Base-by-base conservation (phyloP, 2,113 vertebrate species). In the Etheostoma spectabile region DNA sequence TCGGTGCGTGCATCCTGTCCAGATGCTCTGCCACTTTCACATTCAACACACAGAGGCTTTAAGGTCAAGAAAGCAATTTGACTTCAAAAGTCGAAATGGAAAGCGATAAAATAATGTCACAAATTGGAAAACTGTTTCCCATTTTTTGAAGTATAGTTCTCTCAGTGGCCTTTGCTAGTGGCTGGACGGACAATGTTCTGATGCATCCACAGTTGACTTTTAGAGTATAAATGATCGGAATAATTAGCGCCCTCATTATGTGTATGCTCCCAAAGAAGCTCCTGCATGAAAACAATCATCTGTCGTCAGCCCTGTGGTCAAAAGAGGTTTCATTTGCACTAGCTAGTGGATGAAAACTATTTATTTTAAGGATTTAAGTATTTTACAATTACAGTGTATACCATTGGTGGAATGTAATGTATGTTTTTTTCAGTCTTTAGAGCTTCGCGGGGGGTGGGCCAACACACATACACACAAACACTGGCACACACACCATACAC, bases 61-160 rank as follows among this genome's bases (percentile, higher is more conserved):
- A n/a, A 71, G 67, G 35, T 79, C 59, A 56, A 30, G 13, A 71
- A 79, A 79, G 19, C 67, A 71, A 79, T 71, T 71, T 53, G 22
- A 46, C 66, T 51, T 55, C 12, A 70, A 42, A 27, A 30, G 22
- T 53, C 33, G 59, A 5, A 24, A 55, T 18, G 49, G 35, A 64
- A 33, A 27, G 75, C 16, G 22, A 57, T 46, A 15, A 12, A 35
- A 59, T 12, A 33, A 56, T 27, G 59, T 53, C 33, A 51, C 13
- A 15, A 16, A 24, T 46, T 55, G 21, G 24, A 56, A 52, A 8
- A 15, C 8, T 38, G 60, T 35, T 63, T 2, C 1, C 6, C 3
- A 8, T 3, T 19, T 64, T 18, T 16, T 15, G 30, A 56, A 22
- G n/a, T 4, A 10, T 4, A 33, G 18, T 24, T 35, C 30, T 38